Conservation (phyloP, 2,888 invertebrate species). For the Phyllotreta cruciferae region DNA sequence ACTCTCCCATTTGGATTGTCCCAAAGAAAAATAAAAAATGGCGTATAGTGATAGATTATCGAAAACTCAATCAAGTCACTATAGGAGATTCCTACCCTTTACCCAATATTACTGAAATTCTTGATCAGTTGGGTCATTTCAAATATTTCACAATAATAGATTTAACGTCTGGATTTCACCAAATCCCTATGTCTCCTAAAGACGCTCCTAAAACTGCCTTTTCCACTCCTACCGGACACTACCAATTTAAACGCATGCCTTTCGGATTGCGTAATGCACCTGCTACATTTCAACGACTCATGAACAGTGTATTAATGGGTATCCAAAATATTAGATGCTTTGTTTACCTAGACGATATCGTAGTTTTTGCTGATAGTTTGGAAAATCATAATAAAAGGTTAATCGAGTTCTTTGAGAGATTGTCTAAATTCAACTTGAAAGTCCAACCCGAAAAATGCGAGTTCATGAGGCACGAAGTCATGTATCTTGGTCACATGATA, state of each 20-base stretch:
- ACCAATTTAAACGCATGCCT: constrained; percentile 35
- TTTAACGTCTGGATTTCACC: constrained; percentile 55
- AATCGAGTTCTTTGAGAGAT: constrained; percentile 41
- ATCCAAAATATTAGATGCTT: constrained; percentile 47
- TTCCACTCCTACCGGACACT: constrained; percentile 40
- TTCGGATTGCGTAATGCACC: constrained; percentile 57
- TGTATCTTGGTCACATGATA: constrained; percentile 38
- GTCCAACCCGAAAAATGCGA: constrained; percentile 42
- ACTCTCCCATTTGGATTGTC: constrained; percentile 44
- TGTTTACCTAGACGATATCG: constrained; percentile 54
- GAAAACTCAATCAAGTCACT: constrained; percentile 54
- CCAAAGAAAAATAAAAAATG: constrained; percentile 30
- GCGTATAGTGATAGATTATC: constrained; percentile 37
- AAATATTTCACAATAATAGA: constrained; percentile 55
- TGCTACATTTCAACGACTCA: constrained; percentile 48
- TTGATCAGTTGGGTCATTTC: constrained; percentile 53
- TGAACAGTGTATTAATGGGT: constrained; percentile 48
- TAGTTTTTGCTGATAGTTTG: constrained; percentile 45
- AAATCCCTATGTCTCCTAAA: constrained; percentile 48
- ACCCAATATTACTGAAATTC: constrained; percentile 53
- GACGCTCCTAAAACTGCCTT: constrained; percentile 55
- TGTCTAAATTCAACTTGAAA: constrained; percentile 37
- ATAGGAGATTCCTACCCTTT: constrained; percentile 52
- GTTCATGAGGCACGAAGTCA: constrained; percentile 38
- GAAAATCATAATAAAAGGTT: constrained; percentile 44